Evolutionary conservation across 1,140 invertebrate genomes (phyloP), one percentile per base, ranked within the genome.

Genomic region (Caenorhabditis remanei): DNA sequence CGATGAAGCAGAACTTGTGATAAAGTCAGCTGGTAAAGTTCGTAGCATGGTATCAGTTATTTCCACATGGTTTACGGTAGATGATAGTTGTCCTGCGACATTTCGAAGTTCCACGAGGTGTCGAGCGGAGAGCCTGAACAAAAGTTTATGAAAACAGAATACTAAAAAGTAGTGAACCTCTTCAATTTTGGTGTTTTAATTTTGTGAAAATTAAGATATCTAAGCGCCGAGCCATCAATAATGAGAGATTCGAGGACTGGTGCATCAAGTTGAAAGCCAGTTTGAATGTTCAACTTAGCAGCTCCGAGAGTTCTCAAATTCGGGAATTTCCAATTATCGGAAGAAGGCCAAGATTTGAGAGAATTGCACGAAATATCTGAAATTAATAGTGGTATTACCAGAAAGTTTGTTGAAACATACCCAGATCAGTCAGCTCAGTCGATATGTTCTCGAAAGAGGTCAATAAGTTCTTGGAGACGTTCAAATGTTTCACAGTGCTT

Each of bases 281-380:
- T 79, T 50, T 79, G 7, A 8, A 79, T 11, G 5, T 50, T n/a
- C 11, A 79, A 53, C 24, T 79, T 79, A 2, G 21, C 46, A 50
- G 46, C 43, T 8, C n/a, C 50, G 0, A 79, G 24, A 43, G 7
- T 79, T 32, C 24, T 48, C 6, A 79, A n/a, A 32, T 50, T 48
- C 5, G 71, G 43, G n/a, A 79, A 79, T 7, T 0, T 79, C 46
- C 19, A 79, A 21, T 50, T 13, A 11, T 79, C 46, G 4, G n/a
- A 6, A 0, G 71, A 79, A 19, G 71, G 71, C 71, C 71, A 79
- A 13, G 46, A 79, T 7, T 46, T 46, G 7, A 79, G 21, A 4
- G 21, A 21, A 79, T 79, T 79, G 71, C 32, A 79, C 14, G 71
- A 79, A 79, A 79, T 79, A 53, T 79, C 71, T 50, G 9, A 79